A percentile compares a stretch with the other conserved stretches of the same genome.
Conservation (phyloP, 2,797 vertebrate genomes). For the Peromyscus attwateri region DNA sequence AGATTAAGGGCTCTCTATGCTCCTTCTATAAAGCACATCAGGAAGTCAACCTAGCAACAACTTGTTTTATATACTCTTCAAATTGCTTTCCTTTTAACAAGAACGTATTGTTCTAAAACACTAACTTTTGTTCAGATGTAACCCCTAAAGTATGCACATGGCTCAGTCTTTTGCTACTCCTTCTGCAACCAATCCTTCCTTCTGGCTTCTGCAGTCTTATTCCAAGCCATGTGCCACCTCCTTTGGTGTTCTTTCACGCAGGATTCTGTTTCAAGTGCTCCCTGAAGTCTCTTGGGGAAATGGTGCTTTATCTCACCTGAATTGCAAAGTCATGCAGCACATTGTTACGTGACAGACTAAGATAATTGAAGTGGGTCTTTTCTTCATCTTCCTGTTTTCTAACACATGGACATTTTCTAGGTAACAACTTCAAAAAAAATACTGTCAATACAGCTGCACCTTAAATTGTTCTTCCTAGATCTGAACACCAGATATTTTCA, state of each 20-base stretch:
- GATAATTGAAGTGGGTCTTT: neutral
- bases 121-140: neutral
- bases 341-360: slow-evolving; percentile 2
- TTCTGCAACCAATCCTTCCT: neutral
- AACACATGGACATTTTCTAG: neutral
- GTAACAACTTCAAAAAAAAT: neutral
- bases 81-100: neutral
- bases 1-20: neutral
- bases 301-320: neutral
- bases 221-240: neutral
- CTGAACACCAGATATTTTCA: neutral
- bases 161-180: neutral
- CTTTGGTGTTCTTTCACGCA: neutral
- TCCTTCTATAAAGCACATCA: neutral
- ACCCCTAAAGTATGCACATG: neutral
- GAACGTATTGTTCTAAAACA: neutral
- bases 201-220: neutral
- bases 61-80: neutral
- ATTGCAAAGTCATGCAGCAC: neutral
- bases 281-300: neutral
- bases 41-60: neutral
- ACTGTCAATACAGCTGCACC: neutral
- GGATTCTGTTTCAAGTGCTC: neutral
- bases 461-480: neutral
- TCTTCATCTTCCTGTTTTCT: slow-evolving; percentile 7